Evolutionary conservation across 2,888 invertebrate species (phyloP).

Genomic region (Anticlea derivata): DNA sequence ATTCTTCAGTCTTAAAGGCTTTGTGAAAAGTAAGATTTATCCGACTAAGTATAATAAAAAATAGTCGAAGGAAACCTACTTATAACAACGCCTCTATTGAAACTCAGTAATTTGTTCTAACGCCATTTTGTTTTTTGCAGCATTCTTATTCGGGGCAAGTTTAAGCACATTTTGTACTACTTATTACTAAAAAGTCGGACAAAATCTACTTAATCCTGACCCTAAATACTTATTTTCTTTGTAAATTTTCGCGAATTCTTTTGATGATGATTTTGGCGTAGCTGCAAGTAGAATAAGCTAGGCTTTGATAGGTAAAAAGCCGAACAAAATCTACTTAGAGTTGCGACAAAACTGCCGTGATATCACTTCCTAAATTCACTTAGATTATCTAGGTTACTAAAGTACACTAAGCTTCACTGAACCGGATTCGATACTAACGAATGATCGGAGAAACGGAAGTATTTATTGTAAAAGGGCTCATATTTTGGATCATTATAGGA

Average conservation of each 20-base stretch:
- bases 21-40: slow-evolving; percentile 33
- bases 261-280: neutral
- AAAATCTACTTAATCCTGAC: slow-evolving; percentile 38
- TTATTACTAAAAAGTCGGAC: slow-evolving; percentile 41
- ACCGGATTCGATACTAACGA: slow-evolving; percentile 1
- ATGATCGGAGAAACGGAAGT: neutral
- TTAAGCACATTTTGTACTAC: slow-evolving; percentile 42
- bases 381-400: neutral
- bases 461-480: slow-evolving; percentile 6
- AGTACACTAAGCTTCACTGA: neutral
- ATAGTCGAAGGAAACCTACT: slow-evolving; percentile 40
- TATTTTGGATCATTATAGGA: neutral
- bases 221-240: slow-evolving; percentile 15
- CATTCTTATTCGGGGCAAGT: slow-evolving; percentile 1
- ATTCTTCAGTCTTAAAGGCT: neutral
- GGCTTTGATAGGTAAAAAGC: slow-evolving; percentile 39
- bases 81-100: slow-evolving; percentile 33
- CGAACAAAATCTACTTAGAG: slow-evolving; percentile 45
- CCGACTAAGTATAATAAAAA: slow-evolving; percentile 28
- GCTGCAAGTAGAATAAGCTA: slow-evolving; percentile 21
- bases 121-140: neutral
- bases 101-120: neutral
- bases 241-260: neutral
- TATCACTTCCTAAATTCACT: neutral
- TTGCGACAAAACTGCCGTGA: slow-evolving; percentile 12